A percentile compares a stretch with the other conserved stretches of the same genome.
Evolutionary conservation across 2,888 invertebrate species (phyloP).

Genomic region (Ditylenchus weischeri): DNA sequence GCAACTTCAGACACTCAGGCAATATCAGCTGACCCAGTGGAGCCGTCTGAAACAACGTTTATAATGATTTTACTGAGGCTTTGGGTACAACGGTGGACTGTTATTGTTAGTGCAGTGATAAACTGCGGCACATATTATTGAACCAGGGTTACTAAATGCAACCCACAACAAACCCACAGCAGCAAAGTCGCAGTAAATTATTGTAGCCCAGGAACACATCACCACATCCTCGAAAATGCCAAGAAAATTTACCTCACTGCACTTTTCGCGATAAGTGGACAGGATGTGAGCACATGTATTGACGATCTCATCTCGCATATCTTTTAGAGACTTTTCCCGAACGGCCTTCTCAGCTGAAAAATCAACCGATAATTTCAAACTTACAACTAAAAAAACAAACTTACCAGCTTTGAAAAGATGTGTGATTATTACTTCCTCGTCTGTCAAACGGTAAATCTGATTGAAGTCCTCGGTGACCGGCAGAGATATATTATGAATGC

Average conservation of each 20-base stretch:
- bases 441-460: constrained; percentile 87
- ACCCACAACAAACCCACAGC: too few species aligned
- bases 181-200: too few species aligned
- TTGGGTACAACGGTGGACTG: too few species aligned
- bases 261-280: constrained; percentile 89
- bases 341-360: constrained; percentile 73
- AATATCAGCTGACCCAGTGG: constrained; percentile 95
- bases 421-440: constrained; percentile 86
- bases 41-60: constrained; percentile 64
- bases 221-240: too few species aligned
- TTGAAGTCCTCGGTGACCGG: constrained; percentile 79
- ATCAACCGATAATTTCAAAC: background rate
- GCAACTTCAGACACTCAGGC: constrained; percentile 85
- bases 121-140: too few species aligned
- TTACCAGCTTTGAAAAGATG: constrained; percentile 84
- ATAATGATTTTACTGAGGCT: too few species aligned
- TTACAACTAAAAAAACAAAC: too few species aligned
- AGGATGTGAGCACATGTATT: constrained; percentile 77
- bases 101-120: too few species aligned
- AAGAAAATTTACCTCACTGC: constrained; percentile 68
- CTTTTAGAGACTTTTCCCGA: constrained; percentile 78
- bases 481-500: constrained; percentile 82
- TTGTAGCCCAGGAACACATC: too few species aligned
- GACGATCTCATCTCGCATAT: constrained; percentile 80
- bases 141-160: too few species aligned